Conservation (phyloP, 35 echinoderm and acorn worm genomes). For the Holothuria glaberrima region DNA sequence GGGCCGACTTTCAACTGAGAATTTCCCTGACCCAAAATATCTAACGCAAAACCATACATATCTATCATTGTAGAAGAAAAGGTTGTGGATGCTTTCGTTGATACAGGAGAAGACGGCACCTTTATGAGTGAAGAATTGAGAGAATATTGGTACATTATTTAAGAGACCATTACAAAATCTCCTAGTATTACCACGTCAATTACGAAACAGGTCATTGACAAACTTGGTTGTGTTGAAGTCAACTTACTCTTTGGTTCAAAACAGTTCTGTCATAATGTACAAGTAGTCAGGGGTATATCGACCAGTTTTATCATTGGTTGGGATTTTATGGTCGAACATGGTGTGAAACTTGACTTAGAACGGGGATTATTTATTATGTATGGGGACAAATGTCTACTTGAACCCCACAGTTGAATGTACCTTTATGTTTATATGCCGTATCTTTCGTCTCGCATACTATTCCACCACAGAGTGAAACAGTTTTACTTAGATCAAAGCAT, state of each 20-base stretch:
- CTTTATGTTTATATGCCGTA: not conserved
- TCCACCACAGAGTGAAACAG: not conserved
- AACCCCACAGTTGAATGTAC: not conserved
- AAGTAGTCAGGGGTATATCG: not conserved
- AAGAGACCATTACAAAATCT: no score
- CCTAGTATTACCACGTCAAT: not conserved
- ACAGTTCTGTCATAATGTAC: no score
- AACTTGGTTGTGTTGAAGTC: not conserved
- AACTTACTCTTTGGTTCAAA: not conserved
- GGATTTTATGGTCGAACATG: not conserved
- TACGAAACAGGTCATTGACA: not conserved
- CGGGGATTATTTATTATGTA: not conserved
- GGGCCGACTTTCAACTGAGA: not conserved
- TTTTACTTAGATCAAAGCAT: not conserved
- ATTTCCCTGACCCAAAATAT: not conserved
- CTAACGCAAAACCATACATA: not conserved
- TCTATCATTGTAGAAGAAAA: not conserved
- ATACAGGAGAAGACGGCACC: not conserved
- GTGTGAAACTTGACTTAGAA: not conserved
- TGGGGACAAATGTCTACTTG: not conserved
- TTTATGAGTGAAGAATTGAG: not conserved
- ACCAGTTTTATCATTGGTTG: constrained; percentile 8
- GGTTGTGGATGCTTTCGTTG: not conserved
- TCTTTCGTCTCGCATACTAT: not conserved
- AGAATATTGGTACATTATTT: not conserved